A percentile compares a stretch with the other conserved stretches of the same genome.
Conservation (phyloP, 2,888 invertebrate species). For the Chrysomela aeneicollis region DNA sequence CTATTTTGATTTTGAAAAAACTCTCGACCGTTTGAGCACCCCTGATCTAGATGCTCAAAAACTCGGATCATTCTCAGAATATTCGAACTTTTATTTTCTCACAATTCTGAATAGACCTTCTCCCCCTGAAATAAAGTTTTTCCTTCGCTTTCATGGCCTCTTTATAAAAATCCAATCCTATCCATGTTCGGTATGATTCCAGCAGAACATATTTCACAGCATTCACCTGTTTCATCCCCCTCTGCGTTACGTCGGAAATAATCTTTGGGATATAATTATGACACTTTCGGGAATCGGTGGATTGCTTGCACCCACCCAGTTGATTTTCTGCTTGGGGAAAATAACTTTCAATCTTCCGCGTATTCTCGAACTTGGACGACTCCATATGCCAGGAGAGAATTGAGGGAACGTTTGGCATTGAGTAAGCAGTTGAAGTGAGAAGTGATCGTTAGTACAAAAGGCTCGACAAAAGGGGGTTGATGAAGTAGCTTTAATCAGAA, state of each 20-base stretch:
- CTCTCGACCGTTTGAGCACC: too few species aligned
- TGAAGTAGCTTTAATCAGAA: background rate
- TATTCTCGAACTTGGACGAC: background rate
- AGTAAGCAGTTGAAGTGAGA: background rate
- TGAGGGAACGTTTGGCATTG: background rate
- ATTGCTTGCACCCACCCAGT: background rate
- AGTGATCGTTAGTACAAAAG: background rate
- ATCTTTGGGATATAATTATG: background rate
- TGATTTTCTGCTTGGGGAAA: background rate
- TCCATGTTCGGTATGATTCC: background rate
- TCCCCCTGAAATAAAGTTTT: too few species aligned
- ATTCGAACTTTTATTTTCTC: too few species aligned
- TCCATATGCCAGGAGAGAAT: background rate
- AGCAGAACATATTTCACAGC: background rate
- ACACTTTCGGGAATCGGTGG: background rate
- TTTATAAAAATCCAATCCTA: too few species aligned
- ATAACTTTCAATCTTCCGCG: conserved; percentile 1
- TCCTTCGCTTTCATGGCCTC: too few species aligned
- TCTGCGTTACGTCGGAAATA: background rate
- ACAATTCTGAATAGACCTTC: too few species aligned
- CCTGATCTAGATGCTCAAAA: too few species aligned
- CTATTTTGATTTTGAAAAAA: too few species aligned
- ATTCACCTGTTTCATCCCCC: background rate
- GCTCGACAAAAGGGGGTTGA: background rate
- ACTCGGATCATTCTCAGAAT: too few species aligned